These are phyloP conservation scores for Hiodon tergisus DNA, from an alignment of 2,113 vertebrate genomes.

Conservation along the genomic window DNA sequence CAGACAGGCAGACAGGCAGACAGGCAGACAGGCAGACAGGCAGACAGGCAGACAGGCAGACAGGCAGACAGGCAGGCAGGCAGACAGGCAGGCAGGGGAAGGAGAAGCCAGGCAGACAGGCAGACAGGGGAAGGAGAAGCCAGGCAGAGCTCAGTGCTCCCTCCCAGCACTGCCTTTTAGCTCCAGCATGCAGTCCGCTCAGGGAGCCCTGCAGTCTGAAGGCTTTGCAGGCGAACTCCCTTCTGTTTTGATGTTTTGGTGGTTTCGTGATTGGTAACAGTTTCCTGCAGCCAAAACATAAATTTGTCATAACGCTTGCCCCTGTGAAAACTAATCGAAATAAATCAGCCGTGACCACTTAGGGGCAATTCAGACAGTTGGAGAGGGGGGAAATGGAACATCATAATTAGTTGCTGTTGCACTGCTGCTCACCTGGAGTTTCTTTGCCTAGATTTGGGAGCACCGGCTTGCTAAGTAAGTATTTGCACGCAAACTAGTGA, in stretches of 20 bases:
- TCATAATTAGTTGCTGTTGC: constrained; percentile 65
- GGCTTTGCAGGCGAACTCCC: constrained; percentile 42
- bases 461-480: constrained; percentile 72
- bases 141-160: not conserved
- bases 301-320: constrained; percentile 68
- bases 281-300: constrained; percentile 74
- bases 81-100: not conserved
- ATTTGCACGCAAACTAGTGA: constrained; percentile 79
- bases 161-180: constrained; percentile 30
- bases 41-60: too few relatives aligned
- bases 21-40: too few relatives aligned
- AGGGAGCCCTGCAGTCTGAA: constrained; percentile 46
- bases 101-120: not conserved
- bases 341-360: constrained; percentile 68
- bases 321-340: constrained; percentile 67
- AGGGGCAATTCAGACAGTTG: constrained; percentile 51
- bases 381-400: constrained; percentile 48
- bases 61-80: too few relatives aligned
- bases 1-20: too few relatives aligned
- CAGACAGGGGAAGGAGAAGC: not conserved
- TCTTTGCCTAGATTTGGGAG: constrained; percentile 52
- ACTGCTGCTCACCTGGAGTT: constrained; percentile 61
- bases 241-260: constrained; percentile 72
- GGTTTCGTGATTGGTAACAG: constrained; percentile 64
- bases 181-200: constrained; percentile 36